phyloP scores from a whole-genome alignment of 2,797 vertebrate species.

The Moxostoma hubbsi region DNA sequence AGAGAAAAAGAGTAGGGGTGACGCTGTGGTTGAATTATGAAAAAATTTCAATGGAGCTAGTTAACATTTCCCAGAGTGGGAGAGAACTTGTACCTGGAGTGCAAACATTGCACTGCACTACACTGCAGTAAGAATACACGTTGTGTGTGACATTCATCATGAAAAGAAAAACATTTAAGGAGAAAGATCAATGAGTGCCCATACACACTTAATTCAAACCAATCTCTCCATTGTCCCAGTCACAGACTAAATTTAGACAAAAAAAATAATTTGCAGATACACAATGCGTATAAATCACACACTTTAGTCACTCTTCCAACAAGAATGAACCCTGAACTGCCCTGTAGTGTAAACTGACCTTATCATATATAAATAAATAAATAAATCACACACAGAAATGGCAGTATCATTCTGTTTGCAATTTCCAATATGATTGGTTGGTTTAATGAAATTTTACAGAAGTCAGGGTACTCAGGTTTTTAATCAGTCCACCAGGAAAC shows the following conservation, averaged over 20 bases:
- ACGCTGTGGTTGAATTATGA: background rate
- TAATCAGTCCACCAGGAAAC: too few species aligned
- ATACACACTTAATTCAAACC: background rate
- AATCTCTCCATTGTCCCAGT: background rate
- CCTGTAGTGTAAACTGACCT: slow-evolving; percentile 2
- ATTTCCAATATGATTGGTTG: too few species aligned
- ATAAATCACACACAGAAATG: too few species aligned
- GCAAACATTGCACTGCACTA: slow-evolving; percentile 36
- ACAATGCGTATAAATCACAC: slow-evolving; percentile 14
- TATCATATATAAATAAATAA: background rate
- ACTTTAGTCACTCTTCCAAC: background rate
- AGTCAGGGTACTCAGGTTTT: too few species aligned
- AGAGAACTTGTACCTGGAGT: background rate
- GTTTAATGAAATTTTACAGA: too few species aligned
- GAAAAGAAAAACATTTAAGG: background rate
- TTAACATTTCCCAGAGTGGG: slow-evolving; percentile 38
- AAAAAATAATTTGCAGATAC: background rate
- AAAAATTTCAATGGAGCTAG: slow-evolving; percentile 17
- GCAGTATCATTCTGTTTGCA: too few species aligned
- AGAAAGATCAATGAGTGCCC: slow-evolving; percentile 13
- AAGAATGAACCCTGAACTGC: background rate
- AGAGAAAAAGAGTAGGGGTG: background rate
- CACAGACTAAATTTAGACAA: slow-evolving; percentile 7
- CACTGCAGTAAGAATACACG: background rate
- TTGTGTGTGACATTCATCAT: background rate